Evolutionary conservation across 2,113 vertebrate genomes (phyloP).

Genomic region (Perognathus longimembris): DNA sequence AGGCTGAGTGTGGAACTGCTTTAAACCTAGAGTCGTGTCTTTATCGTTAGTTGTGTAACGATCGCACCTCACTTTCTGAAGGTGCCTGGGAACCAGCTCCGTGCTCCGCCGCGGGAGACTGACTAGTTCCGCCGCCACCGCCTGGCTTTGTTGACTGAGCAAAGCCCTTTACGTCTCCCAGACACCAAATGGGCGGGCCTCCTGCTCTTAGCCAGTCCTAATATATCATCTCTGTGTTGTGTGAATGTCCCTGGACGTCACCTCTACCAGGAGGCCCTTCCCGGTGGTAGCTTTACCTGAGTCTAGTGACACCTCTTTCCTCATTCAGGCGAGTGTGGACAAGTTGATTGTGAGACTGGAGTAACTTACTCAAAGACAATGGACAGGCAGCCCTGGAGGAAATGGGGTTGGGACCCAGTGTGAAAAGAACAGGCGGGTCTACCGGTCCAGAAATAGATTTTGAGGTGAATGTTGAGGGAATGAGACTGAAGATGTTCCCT

Average conservation of each 20-base stretch:
- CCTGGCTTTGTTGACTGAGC: neutral
- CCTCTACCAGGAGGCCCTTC: neutral
- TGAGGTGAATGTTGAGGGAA: neutral
- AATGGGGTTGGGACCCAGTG: neutral
- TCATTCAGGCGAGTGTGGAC: neutral
- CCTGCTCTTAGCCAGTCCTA: neutral
- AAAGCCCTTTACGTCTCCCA: neutral
- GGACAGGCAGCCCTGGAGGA: neutral
- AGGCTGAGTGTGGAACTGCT: neutral
- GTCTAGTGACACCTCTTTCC: neutral
- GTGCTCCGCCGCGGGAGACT: neutral
- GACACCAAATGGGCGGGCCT: neutral
- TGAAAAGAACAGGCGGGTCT: neutral
- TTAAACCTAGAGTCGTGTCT: neutral
- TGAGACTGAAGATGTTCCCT: constrained; percentile 20
- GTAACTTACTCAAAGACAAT: constrained; percentile 10
- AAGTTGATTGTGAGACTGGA: constrained; percentile 5
- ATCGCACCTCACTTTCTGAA: neutral
- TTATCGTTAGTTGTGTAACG: neutral
- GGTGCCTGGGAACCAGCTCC: neutral
- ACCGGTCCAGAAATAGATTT: constrained; percentile 27
- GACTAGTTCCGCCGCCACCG: neutral
- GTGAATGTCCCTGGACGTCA: constrained; percentile 10
- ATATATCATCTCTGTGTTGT: neutral
- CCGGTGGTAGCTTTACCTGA: neutral